Conservation (phyloP, 2,888 invertebrate species). For the Chydorus sphaericus region DNA sequence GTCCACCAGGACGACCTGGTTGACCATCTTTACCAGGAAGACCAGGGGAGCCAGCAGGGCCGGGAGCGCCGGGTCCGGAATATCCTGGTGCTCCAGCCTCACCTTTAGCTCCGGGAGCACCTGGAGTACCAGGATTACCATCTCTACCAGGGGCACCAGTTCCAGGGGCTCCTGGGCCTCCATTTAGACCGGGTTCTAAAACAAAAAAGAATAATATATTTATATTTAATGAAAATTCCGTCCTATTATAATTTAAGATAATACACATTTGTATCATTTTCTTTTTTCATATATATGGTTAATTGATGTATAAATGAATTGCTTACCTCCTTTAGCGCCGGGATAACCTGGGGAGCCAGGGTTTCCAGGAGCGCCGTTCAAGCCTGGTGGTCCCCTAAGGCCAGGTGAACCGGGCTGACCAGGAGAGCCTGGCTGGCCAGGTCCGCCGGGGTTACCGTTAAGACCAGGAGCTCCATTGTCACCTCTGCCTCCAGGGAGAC, state of each 20-base stretch:
- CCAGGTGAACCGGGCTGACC: too few species aligned
- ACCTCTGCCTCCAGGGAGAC: slow-evolving; percentile 32
- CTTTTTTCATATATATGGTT: too few species aligned
- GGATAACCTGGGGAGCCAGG: too few species aligned
- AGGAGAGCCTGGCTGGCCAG: slow-evolving; percentile 44
- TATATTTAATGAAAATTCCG: too few species aligned
- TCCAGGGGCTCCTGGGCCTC: background rate
- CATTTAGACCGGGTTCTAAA: too few species aligned
- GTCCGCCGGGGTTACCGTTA: slow-evolving; percentile 56
- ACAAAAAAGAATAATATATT: too few species aligned
- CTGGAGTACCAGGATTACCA: slow-evolving; percentile 47
- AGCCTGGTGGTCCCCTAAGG: slow-evolving; percentile 39
- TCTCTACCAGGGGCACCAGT: background rate
- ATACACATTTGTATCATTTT: too few species aligned
- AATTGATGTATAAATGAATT: too few species aligned
- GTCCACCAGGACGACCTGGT: slow-evolving; percentile 38
- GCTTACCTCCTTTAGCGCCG: too few species aligned
- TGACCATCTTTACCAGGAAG: slow-evolving; percentile 31
- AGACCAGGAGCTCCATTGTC: slow-evolving; percentile 48
- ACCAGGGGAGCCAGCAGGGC: background rate
- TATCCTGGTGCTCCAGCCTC: slow-evolving; percentile 55
- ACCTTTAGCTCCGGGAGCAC: slow-evolving; percentile 53
- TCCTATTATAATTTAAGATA: too few species aligned
- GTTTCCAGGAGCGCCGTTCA: slow-evolving; percentile 5
- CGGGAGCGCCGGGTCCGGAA: too few species aligned